phyloP scores from a whole-genome alignment of 2,797 vertebrate genomes.

The Cuculus canorus region DNA sequence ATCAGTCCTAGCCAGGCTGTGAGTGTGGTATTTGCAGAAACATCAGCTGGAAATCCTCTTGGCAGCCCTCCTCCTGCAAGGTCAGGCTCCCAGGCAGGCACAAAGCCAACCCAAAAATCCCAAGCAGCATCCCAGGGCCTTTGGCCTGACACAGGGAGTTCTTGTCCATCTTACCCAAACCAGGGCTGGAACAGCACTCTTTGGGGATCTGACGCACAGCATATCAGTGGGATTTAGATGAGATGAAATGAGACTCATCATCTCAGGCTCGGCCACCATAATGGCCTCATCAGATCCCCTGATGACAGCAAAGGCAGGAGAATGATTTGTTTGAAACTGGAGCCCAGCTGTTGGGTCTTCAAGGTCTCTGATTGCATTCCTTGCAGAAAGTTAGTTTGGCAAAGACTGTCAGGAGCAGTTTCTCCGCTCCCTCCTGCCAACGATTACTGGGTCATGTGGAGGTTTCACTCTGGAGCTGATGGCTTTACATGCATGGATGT shows the following conservation, averaged over 20 bases:
- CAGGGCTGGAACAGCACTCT: not conserved
- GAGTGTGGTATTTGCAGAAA: not conserved
- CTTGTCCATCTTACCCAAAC: not conserved
- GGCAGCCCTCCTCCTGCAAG: constrained; percentile 12
- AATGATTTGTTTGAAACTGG: not conserved
- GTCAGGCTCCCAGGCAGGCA: not conserved
- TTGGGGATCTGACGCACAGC: not conserved
- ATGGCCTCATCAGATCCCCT: not conserved
- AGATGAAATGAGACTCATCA: not conserved
- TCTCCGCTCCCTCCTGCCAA: constrained; percentile 7
- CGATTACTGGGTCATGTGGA: constrained; percentile 51
- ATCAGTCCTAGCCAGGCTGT: not conserved
- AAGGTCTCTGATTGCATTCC: not conserved
- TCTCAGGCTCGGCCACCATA: not conserved
- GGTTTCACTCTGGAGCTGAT: constrained; percentile 13
- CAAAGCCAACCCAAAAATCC: not conserved
- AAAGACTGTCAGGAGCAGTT: not conserved
- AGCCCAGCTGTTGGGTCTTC: not conserved
- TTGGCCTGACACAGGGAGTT: not conserved
- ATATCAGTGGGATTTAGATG: not conserved
- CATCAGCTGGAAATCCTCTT: not conserved
- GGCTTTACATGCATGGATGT: constrained; percentile 65
- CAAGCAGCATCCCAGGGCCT: not conserved
- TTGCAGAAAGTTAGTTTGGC: constrained; percentile 2
- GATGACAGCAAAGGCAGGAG: not conserved